These are phyloP conservation scores for Dunckerocampus dactyliophorus DNA, from an alignment of 2,113 vertebrate species.

Conservation along the genomic window DNA sequence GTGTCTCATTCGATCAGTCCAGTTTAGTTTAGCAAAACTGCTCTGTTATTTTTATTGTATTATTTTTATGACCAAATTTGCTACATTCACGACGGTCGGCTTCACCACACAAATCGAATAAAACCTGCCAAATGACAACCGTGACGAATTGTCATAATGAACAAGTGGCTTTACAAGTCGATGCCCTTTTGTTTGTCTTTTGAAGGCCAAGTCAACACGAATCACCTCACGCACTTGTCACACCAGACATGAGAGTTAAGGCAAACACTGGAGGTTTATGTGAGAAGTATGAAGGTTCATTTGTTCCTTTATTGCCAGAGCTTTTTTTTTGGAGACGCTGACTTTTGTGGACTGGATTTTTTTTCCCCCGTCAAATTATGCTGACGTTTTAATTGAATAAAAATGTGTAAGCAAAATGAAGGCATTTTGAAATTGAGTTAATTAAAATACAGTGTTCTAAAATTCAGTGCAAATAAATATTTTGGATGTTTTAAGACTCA, in stretches of 20 bases:
- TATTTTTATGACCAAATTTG: background rate
- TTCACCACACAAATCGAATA: background rate
- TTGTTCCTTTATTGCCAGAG: no score
- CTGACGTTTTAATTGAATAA: no score
- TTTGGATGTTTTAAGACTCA: no score
- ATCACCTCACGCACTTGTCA: slow-evolving; percentile 56
- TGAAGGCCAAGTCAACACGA: slow-evolving; percentile 40
- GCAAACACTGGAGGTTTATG: slow-evolving; percentile 95
- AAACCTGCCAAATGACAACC: background rate
- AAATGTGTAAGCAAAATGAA: no score
- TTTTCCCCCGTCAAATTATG: no score
- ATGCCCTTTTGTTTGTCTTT: slow-evolving; percentile 24
- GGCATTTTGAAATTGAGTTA: no score
- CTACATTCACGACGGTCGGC: background rate
- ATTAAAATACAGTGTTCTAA: no score
- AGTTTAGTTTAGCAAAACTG: background rate
- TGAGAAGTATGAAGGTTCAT: slow-evolving; percentile 68
- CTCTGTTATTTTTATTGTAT: background rate
- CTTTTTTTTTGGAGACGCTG: no score
- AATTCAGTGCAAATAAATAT: no score
- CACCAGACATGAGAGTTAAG: slow-evolving; percentile 49
- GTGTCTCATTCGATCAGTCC: background rate
- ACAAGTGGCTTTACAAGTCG: slow-evolving; percentile 25
- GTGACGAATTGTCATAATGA: background rate
- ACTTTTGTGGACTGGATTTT: no score